Evolutionary conservation across 2,888 invertebrate species (phyloP).

Genomic region (Cybosia mesomella): DNA sequence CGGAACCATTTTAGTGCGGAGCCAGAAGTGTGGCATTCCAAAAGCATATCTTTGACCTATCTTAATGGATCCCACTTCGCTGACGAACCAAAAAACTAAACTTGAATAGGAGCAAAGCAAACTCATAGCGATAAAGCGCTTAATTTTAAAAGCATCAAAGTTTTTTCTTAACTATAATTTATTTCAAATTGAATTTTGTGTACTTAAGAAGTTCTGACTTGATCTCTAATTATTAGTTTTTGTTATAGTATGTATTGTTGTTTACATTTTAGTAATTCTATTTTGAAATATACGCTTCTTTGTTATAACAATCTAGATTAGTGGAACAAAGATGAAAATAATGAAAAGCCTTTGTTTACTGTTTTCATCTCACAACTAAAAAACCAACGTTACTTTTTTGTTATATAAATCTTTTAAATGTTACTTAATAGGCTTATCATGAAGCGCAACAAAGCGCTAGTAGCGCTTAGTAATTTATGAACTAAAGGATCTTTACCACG

Average conservation of each 20-base stretch:
- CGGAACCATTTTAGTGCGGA: constrained; percentile 48
- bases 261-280: background rate
- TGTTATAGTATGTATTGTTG: background rate
- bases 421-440: background rate
- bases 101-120: constrained; percentile 56
- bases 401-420: background rate
- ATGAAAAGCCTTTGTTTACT: background rate
- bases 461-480: constrained; percentile 28
- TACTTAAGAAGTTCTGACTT: constrained; percentile 39
- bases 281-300: background rate
- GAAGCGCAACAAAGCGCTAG: constrained; percentile 1
- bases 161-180: constrained; percentile 40
- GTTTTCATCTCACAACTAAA: background rate
- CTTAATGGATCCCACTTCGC: constrained; percentile 75
- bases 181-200: constrained; percentile 29
- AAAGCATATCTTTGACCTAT: constrained; percentile 72
- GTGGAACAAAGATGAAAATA: background rate
- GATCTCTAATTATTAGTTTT: constrained; percentile 28
- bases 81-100: constrained; percentile 68
- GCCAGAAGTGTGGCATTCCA: constrained; percentile 55
- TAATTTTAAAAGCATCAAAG: constrained; percentile 24
- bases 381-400: background rate
- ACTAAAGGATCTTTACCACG: constrained; percentile 37
- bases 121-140: constrained; percentile 55
- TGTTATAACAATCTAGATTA: constrained; percentile 5